phyloP scores from a whole-genome alignment of 2,113 vertebrate genomes.

The Lepidothrix coronata region DNA sequence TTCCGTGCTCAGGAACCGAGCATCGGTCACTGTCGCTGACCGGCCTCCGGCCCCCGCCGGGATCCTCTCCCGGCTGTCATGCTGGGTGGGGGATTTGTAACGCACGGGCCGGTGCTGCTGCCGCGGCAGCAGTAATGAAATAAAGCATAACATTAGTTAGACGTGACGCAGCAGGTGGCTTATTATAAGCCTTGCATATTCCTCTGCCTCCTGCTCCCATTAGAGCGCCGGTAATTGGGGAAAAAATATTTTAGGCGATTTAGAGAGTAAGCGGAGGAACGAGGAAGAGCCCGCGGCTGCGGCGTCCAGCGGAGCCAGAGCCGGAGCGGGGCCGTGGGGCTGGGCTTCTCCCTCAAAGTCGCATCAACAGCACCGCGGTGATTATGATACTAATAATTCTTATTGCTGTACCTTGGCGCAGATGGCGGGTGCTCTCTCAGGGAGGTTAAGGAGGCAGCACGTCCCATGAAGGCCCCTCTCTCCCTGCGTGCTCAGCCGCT shows the following conservation, averaged over 20 bases:
- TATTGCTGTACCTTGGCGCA: neutral
- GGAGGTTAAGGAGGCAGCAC: neutral
- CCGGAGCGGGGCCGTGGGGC: neutral
- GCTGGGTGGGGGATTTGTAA: neutral
- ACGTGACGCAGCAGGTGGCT: slow-evolving; percentile 46
- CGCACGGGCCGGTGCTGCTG: neutral
- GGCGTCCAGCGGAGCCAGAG: neutral
- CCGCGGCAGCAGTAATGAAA: neutral
- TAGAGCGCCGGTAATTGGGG: neutral
- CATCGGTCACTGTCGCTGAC: neutral
- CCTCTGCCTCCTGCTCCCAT: slow-evolving; percentile 6
- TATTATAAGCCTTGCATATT: neutral
- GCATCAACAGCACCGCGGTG: neutral
- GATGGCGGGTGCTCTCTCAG: neutral
- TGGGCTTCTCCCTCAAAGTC: neutral
- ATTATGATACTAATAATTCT: neutral
- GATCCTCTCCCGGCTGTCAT: neutral
- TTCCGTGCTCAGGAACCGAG: neutral
- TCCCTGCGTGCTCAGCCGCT: neutral
- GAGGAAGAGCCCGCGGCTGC: neutral
- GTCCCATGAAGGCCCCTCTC: neutral
- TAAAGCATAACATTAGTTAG: neutral
- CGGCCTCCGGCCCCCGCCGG: neutral
- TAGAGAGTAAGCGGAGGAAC: neutral
- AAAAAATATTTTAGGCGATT: neutral